A percentile compares a stretch with the other conserved stretches of the same genome.
Conservation (phyloP, 2,888 invertebrate species). For the Adelphocoris suturalis region DNA sequence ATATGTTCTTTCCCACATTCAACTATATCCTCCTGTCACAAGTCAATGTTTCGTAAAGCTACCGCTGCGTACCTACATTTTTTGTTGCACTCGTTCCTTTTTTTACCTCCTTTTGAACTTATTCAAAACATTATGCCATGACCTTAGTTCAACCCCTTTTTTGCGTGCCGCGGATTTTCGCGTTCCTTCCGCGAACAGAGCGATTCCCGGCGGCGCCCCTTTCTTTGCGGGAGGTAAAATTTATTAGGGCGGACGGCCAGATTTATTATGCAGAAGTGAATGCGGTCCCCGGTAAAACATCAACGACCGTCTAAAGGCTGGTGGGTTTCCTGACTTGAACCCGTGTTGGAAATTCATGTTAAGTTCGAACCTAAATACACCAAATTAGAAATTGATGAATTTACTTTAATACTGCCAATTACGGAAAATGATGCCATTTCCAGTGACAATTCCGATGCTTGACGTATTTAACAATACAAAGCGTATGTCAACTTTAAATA, state of each 20-base stretch:
- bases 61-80: background rate
- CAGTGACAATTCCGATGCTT: too few relatives aligned
- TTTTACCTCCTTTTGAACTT: constrained; percentile 3
- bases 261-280: constrained; percentile 36
- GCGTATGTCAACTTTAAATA: too few relatives aligned
- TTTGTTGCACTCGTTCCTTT: background rate
- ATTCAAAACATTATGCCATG: constrained; percentile 54
- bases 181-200: constrained; percentile 16
- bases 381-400: too few relatives aligned
- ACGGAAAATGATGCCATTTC: too few relatives aligned
- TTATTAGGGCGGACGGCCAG: background rate
- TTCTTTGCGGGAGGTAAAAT: constrained; percentile 9
- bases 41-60: constrained; percentile 24
- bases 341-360: background rate
- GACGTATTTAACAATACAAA: too few relatives aligned
- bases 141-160: constrained; percentile 8
- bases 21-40: background rate
- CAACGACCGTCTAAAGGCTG: background rate
- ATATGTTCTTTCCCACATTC: constrained; percentile 1
- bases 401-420: too few relatives aligned
- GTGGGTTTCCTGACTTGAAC: background rate
- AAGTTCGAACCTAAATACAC: background rate
- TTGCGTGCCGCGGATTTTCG: constrained; percentile 13
- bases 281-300: constrained; percentile 1
- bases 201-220: constrained; percentile 13